Percentiles rank a stretch among this genome's conserved stretches.
phyloP scores from a whole-genome alignment of 2,113 vertebrate genomes.

The Psittacara wagleri region DNA sequence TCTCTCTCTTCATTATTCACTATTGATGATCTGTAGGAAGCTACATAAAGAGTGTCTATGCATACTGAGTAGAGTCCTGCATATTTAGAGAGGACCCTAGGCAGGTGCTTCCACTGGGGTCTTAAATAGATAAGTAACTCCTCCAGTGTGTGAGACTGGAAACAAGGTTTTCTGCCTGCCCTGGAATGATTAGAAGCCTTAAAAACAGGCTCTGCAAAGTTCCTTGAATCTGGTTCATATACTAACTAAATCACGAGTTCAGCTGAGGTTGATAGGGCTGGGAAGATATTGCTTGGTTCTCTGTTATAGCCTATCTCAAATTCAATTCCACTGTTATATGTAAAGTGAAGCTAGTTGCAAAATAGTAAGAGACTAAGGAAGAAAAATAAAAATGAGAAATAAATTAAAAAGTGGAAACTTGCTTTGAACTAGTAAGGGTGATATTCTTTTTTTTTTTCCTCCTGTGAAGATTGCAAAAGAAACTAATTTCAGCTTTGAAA shows the following conservation, averaged over 20 bases:
- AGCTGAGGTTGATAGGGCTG: neutral
- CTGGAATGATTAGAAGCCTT: neutral
- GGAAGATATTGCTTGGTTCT: slow-evolving; percentile 15
- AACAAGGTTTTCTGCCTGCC: neutral
- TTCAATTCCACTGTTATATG: neutral
- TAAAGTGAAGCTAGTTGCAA: slow-evolving; percentile 5
- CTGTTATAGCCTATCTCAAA: neutral
- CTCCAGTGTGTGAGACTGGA: neutral
- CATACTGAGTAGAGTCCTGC: neutral
- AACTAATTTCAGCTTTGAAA: slow-evolving; percentile 70
- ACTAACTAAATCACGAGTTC: neutral
- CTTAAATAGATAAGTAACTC: slow-evolving; percentile 7
- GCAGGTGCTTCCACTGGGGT: neutral
- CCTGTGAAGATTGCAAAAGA: slow-evolving; percentile 61
- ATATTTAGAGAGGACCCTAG: neutral
- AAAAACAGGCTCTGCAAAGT: neutral
- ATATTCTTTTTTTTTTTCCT: slow-evolving; percentile 8
- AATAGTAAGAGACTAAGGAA: neutral
- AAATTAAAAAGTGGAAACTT: slow-evolving; percentile 25
- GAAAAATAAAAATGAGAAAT: slow-evolving; percentile 4
- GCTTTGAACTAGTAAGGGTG: slow-evolving; percentile 18
- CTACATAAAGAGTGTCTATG: neutral
- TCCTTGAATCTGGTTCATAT: neutral
- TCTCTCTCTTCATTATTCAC: slow-evolving; percentile 30
- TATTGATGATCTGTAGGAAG: slow-evolving; percentile 33